Conservation (phyloP, 2,888 invertebrate species). For the Pammene fasciana region DNA sequence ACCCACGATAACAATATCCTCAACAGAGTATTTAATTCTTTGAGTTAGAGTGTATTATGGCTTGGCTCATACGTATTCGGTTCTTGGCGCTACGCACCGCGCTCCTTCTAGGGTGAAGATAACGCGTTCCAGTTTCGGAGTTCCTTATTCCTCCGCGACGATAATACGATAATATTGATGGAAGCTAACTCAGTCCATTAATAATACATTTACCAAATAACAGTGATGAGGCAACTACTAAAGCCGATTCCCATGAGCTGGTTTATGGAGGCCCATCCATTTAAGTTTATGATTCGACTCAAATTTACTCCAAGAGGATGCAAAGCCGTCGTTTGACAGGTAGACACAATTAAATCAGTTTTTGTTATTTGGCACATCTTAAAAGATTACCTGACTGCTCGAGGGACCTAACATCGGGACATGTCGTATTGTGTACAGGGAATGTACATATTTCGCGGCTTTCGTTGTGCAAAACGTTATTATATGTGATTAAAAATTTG, state of each 20-base stretch:
- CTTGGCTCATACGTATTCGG: not conserved
- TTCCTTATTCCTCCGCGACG: slow-evolving; percentile 19
- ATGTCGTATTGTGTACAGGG: too few species aligned
- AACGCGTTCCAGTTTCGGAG: slow-evolving; percentile 26
- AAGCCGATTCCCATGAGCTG: not conserved
- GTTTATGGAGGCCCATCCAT: not conserved
- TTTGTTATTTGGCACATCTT: too few species aligned
- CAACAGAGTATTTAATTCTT: not conserved
- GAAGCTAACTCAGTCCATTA: slow-evolving; percentile 21
- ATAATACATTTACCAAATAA: slow-evolving; percentile 18
- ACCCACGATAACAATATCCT: not conserved
- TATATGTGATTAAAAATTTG: too few species aligned
- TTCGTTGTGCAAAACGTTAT: too few species aligned
- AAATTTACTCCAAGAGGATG: not conserved
- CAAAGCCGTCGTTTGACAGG: not conserved
- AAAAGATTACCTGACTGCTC: too few species aligned
- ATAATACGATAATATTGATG: slow-evolving; percentile 16
- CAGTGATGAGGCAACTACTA: slow-evolving; percentile 6
- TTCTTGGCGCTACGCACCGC: slow-evolving; percentile 18
- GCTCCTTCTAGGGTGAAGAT: slow-evolving; percentile 29
- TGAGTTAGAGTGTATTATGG: slow-evolving; percentile 3
- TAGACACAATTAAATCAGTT: too few species aligned
- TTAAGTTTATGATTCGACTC: not conserved
- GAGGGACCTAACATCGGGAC: too few species aligned
- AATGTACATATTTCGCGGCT: too few species aligned